Percentiles rank a stretch among this genome's conserved stretches.
Conservation (phyloP, 2,113 vertebrate genomes). For the Sula dactylatra region DNA sequence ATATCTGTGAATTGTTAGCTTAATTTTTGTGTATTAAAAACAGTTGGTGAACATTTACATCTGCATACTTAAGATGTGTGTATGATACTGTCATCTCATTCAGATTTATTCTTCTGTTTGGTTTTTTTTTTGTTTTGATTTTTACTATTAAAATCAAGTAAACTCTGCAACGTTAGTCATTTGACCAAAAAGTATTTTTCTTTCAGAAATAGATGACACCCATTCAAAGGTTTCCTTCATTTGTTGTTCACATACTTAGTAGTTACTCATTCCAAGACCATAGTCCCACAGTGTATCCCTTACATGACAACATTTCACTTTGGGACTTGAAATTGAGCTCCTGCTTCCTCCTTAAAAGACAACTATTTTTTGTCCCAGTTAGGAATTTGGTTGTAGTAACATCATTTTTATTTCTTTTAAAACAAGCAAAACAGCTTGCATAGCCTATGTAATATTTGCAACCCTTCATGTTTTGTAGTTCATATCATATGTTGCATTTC, state of each 20-base stretch:
- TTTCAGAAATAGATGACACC: neutral
- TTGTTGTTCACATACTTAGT: neutral
- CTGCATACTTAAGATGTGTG: neutral
- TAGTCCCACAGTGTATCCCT: neutral
- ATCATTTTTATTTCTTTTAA: neutral
- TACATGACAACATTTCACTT: neutral
- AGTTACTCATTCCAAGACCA: neutral
- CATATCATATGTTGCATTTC: fast-evolving
- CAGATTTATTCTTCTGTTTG: neutral
- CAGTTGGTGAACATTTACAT: neutral
- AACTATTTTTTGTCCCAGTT: neutral
- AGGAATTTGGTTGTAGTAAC: neutral
- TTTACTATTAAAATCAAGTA: neutral
- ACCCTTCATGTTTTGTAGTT: neutral
- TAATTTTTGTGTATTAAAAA: neutral
- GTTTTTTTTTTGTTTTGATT: neutral
- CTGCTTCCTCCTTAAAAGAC: neutral
- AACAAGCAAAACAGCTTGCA: neutral
- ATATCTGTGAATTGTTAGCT: neutral
- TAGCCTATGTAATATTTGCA: neutral
- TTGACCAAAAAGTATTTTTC: neutral
- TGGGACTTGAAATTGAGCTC: neutral
- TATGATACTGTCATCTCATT: neutral
- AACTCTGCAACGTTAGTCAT: neutral
- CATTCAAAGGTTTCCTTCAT: neutral